Evolutionary conservation across 1,140 invertebrate species (phyloP), one percentile per base, ranked within the genome.

Genomic region (Heliconius eleuchia): DNA sequence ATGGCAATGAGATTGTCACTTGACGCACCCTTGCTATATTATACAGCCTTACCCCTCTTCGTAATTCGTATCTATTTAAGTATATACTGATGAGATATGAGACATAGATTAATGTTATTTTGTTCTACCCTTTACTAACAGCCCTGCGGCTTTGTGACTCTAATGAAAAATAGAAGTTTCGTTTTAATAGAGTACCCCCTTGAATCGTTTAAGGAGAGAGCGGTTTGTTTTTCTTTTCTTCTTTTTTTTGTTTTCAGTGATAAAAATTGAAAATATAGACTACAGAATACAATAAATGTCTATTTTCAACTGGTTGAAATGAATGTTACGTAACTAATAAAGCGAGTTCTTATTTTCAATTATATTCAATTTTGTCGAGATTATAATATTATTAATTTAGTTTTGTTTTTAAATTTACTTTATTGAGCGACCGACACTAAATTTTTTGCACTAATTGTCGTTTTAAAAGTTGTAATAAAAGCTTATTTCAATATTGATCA

Each of bases 21-120:
- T 88, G 91, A 93, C 92, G 86, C 92, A 88, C 92, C 92, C 92
- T 86, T 87, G 90, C 89, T 88, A 90, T 89, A 89, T 93, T 91
- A 92, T 84, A 87, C 77, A 88, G 86, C 84, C 88, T 87, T 85
- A 78, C 80, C 80, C 42, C 83, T 84, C 80, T 52, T 83, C 80
- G 84, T 86, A 86, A 86, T 89, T 88, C 84, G 80, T 87, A 83
- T 71, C 52, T 81, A 66, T 66, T 78, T 52, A 23, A 71, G 78
- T 74, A 55, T 66, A 66, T 78, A 78, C 39, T 71, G 73, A 74
- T 78, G n/a, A 71, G 60, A 57, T 66, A 76, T 72, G 71, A 39
- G 39, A 66, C 60, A 30, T 66, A 66, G 60, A 66, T 66, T 66
- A 66, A 66, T 66, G 60, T 66, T 66, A 66, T 66, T 66, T 66